Conservation (phyloP, 2,888 invertebrate species). For the Amiota communis region DNA sequence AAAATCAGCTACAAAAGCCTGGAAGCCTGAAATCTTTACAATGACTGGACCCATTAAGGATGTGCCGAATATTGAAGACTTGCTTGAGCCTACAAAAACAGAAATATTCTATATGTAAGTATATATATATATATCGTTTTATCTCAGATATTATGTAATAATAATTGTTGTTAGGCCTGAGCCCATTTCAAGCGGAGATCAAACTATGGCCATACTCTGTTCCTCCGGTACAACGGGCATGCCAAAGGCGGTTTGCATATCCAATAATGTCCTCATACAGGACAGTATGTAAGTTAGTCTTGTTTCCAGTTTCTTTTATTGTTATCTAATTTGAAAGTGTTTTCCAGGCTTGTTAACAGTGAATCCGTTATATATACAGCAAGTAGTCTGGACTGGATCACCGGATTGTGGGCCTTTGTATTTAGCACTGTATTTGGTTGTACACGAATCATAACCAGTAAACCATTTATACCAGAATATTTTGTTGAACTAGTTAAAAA, state of each 20-base stretch:
- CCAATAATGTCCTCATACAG: conserved; percentile 48
- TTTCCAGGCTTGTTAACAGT: conserved; percentile 44
- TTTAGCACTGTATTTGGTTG: conserved; percentile 47
- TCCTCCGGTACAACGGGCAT: conserved; percentile 66
- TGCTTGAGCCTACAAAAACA: conserved; percentile 48
- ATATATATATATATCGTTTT: not conserved
- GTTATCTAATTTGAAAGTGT: not conserved
- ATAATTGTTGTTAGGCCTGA: conserved; percentile 45
- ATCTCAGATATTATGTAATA: not conserved
- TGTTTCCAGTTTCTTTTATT: too few species aligned
- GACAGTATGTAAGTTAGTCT: conserved; percentile 43
- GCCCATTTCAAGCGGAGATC: conserved; percentile 49
- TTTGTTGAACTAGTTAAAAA: conserved; percentile 56
- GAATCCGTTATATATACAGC: conserved; percentile 48
- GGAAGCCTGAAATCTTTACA: conserved; percentile 54
- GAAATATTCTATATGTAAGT: conserved; percentile 53
- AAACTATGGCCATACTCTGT: conserved; percentile 59
- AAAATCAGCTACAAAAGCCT: conserved; percentile 43
- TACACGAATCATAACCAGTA: conserved; percentile 56
- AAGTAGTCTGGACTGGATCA: conserved; percentile 59
- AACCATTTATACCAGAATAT: conserved; percentile 53
- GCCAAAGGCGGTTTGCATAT: conserved; percentile 62
- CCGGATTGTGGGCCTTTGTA: conserved; percentile 51
- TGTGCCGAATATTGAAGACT: conserved; percentile 50
- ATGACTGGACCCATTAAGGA: conserved; percentile 47